Evolutionary conservation across 1,140 invertebrate species (phyloP), one percentile per base, ranked within the genome.

Genomic region (Panagrolaimus sp.): DNA sequence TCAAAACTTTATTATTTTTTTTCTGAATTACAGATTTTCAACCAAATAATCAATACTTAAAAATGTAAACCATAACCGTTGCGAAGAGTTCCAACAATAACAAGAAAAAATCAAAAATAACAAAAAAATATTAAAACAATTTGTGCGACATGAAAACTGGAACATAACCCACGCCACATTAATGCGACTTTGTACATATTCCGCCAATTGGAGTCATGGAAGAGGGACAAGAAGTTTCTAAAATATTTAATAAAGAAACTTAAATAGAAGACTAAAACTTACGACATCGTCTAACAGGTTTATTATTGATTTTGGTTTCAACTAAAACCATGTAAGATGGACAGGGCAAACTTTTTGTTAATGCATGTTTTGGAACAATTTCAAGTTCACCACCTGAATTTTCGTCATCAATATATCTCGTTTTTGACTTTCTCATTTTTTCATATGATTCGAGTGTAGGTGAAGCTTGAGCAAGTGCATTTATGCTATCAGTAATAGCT

Each of bases 1-100:
- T 14, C 74, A 57, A 11, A 80, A 80, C 68, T 80, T 78, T 7
- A 80, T 76, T 66, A 7, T 38, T 38, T 38, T 38, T 38, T 38
- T 38, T 7, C 2, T 38, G 2, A 38, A 38, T 4, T 38, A 38
- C 2, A 38, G 7, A 38, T 4, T 2, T 38, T 2, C 7, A 38
- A 38, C 31, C 31, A 38, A 38, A 38, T 7, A 38, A 38, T 38
- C 31, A 38, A 38, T 38, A 4, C 7, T 38, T 38, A 38, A 2
- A 38, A 7, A 38, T n/a, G 7, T 38, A 38, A 38, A 38, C 31
- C 31, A 38, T 38, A 38, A 38, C 31, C 31, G 31, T 38, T 38
- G 31, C 31, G 31, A 38, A 38, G 31, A 38, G 7, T 4, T 38
- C 31, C 31, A 38, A 38, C 31, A 38, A 38, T 38, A 38, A 38